Conservation (phyloP, 2,888 invertebrate species). For the Dolomedes plantarius region DNA sequence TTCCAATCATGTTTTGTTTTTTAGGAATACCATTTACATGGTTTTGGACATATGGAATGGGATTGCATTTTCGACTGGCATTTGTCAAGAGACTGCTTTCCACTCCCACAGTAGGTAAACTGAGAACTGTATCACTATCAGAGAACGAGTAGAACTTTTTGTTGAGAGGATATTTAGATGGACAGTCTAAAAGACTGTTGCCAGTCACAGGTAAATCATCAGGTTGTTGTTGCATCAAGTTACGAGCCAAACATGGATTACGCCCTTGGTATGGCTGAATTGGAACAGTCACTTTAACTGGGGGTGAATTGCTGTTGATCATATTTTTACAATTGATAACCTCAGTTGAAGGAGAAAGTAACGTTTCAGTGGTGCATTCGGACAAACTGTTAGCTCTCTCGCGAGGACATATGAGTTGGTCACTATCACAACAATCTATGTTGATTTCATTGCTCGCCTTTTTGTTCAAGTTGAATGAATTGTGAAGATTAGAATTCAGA, state of each 20-base stretch:
- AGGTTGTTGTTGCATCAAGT: constrained; percentile 80
- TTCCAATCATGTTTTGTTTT: constrained; percentile 76
- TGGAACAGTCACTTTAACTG: constrained; percentile 74
- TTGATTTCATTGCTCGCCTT: constrained; percentile 34
- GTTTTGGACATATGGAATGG: constrained; percentile 85
- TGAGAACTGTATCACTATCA: constrained; percentile 73
- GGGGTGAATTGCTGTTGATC: constrained; percentile 59
- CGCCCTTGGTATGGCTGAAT: constrained; percentile 89
- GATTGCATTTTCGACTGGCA: constrained; percentile 75
- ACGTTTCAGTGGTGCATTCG: constrained; percentile 81
- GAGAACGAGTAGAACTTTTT: constrained; percentile 47
- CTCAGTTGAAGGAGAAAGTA: constrained; percentile 79
- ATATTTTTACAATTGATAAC: constrained; percentile 75
- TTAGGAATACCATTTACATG: constrained; percentile 80
- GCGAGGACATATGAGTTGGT: constrained; percentile 27
- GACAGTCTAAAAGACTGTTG: constrained; percentile 76
- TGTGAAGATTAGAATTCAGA: constrained; percentile 76
- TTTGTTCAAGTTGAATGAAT: constrained; percentile 29
- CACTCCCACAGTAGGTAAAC: constrained; percentile 75
- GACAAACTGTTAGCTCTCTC: constrained; percentile 74
- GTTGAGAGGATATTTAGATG: constrained; percentile 50
- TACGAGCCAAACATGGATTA: constrained; percentile 88
- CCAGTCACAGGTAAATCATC: constrained; percentile 79
- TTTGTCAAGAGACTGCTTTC: constrained; percentile 76
- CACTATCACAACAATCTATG: constrained; percentile 23